phyloP scores from a whole-genome alignment of 2,888 invertebrate genomes.

The Geophilus truncorum region DNA sequence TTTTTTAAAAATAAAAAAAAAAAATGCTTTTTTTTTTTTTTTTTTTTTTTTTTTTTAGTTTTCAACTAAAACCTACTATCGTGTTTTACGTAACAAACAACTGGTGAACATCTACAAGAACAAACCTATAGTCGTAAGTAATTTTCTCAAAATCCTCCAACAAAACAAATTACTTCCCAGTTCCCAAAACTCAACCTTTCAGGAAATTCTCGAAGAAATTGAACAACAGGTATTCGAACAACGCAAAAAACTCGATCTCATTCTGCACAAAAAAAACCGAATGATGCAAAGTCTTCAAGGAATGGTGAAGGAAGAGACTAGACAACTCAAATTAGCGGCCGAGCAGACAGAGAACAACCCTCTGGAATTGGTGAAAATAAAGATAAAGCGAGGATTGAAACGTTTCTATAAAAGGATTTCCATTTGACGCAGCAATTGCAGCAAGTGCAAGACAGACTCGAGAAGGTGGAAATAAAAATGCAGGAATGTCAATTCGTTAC shows the following conservation, averaged over 20 bases:
- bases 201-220: conserved; percentile 17
- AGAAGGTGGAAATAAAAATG: conserved; percentile 17
- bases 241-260: not conserved
- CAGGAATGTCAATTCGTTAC: conserved; percentile 9
- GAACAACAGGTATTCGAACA: not conserved
- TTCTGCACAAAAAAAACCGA: not conserved
- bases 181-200: not conserved
- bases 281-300: not conserved
- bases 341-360: not conserved
- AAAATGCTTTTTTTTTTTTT: not conserved
- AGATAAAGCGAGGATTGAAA: not conserved
- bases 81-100: not conserved
- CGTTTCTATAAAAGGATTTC: not conserved
- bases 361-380: not conserved
- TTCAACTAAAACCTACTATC: not conserved
- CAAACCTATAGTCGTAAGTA: not conserved
- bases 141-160: too few relatives aligned
- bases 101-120: conserved; percentile 12
- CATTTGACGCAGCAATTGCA: not conserved
- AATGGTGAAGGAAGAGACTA: not conserved
- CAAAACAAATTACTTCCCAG: too few relatives aligned
- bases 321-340: not conserved
- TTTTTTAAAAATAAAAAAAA: too few relatives aligned
- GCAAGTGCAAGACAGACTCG: not conserved
- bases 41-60: not conserved